phyloP scores from a whole-genome alignment of 2,888 invertebrate species.

The Troides oblongomaculatus region DNA sequence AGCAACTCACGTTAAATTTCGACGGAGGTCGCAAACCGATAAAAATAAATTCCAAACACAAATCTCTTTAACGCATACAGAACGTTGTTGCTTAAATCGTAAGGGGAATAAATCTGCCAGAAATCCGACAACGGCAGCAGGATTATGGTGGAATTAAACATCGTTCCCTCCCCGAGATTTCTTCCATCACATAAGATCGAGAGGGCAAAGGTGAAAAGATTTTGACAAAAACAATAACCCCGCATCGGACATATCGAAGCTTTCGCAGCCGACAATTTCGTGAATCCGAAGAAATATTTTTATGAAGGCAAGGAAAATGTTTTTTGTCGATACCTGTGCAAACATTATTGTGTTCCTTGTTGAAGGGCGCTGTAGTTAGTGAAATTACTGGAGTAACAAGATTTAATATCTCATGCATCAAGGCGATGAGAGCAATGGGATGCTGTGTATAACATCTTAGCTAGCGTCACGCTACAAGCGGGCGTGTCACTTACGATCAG shows the following conservation, averaged over 20 bases:
- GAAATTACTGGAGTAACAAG: too few species aligned
- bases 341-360: too few species aligned
- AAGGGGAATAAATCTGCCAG: constrained; percentile 28
- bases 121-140: constrained; percentile 32
- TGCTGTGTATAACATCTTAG: too few species aligned
- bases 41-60: constrained; percentile 18
- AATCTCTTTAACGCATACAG: constrained; percentile 24
- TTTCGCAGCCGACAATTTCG: constrained; percentile 37
- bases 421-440: too few species aligned
- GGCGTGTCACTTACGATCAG: too few species aligned
- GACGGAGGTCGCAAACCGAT: neutral
- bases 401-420: too few species aligned
- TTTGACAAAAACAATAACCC: constrained; percentile 38
- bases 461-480: too few species aligned
- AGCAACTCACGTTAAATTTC: neutral
- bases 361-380: too few species aligned
- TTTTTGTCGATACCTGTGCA: constrained; percentile 12
- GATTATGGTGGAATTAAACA: constrained; percentile 31
- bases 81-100: constrained; percentile 18
- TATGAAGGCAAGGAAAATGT: constrained; percentile 21
- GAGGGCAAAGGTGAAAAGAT: constrained; percentile 31
- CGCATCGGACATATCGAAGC: constrained; percentile 37
- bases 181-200: constrained; percentile 26
- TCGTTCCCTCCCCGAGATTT: constrained; percentile 23
- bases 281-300: constrained; percentile 35